These are phyloP conservation scores for Hypercompe scribonia DNA, from an alignment of 2,888 invertebrate genomes.

Conservation along the genomic window DNA sequence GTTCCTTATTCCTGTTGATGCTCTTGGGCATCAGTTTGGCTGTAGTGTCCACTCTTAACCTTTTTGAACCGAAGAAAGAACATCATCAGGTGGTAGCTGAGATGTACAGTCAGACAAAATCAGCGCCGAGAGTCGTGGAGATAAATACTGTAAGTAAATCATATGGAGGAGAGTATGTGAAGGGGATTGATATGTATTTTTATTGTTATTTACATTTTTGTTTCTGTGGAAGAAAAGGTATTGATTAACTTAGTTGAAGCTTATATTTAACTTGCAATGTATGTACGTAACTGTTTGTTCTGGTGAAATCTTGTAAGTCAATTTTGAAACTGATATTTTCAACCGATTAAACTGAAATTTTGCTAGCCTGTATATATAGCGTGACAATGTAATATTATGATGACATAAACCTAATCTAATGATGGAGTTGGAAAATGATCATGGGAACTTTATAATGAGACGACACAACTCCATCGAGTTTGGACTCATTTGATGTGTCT, in stretches of 20 bases:
- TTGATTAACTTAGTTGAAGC: background rate
- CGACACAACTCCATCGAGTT: too few relatives aligned
- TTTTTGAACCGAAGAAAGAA: slow-evolving; percentile 56
- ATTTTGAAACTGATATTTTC: too few relatives aligned
- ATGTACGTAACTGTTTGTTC: too few relatives aligned
- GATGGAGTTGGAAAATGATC: too few relatives aligned
- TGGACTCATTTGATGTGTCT: too few relatives aligned
- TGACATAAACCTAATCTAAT: too few relatives aligned
- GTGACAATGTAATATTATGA: too few relatives aligned
- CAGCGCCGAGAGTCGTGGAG: slow-evolving; percentile 57
- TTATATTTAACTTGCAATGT: too few relatives aligned
- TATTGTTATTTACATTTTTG: background rate
- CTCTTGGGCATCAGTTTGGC: slow-evolving; percentile 70
- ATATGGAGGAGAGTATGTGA: background rate
- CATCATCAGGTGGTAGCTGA: slow-evolving; percentile 66
- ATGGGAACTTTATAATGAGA: too few relatives aligned
- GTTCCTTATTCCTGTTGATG: slow-evolving; percentile 65
- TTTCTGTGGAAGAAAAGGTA: slow-evolving; percentile 2
- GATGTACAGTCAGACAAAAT: slow-evolving; percentile 66
- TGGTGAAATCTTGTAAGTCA: too few relatives aligned
- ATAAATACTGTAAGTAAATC: slow-evolving; percentile 62
- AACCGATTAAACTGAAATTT: too few relatives aligned
- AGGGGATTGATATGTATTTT: background rate
- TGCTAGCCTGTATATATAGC: too few relatives aligned
- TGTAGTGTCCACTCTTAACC: slow-evolving; percentile 67